These are phyloP conservation scores for Ephydatia muelleri DNA, from an alignment of 37 sponge, comb jelly and placozoan genomes.

Conservation along the genomic window DNA sequence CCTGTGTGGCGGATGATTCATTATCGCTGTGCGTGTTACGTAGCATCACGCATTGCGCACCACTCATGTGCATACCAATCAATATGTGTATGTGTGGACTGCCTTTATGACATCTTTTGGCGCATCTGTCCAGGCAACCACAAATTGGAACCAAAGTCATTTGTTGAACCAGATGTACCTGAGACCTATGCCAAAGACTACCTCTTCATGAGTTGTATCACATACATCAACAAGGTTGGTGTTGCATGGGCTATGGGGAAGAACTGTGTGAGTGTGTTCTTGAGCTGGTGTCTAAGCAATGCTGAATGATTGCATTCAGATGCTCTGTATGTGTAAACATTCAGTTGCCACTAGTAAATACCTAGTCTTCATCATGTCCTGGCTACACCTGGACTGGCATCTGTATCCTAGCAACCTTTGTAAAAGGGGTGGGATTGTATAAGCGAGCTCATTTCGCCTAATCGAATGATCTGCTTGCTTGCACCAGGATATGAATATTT, in stretches of 20 bases:
- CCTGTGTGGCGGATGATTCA: no score
- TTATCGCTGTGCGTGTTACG: neutral
- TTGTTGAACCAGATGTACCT: constrained; percentile 53
- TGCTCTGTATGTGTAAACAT: neutral
- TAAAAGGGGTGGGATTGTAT: neutral
- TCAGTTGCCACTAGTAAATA: neutral
- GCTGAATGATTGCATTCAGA: no score
- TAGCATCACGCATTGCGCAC: no score
- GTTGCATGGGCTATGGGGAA: neutral
- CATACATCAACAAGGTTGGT: constrained; percentile 77
- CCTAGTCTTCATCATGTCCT: neutral
- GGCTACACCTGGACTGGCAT: neutral
- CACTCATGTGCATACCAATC: no score
- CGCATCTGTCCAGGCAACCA: constrained; percentile 26
- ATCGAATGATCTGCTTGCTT: neutral
- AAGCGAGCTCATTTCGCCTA: neutral
- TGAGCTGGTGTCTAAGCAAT: no score
- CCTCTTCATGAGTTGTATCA: constrained; percentile 86
- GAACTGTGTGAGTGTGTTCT: neutral
- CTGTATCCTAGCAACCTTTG: neutral
- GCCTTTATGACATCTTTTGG: no score
- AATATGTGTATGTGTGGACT: neutral
- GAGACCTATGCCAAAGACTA: constrained; percentile 60
- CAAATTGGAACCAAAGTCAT: constrained; percentile 42
- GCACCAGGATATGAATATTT: neutral